phyloP scores from a whole-genome alignment of 2,888 invertebrate species.

The Cheilosia scutellata region DNA sequence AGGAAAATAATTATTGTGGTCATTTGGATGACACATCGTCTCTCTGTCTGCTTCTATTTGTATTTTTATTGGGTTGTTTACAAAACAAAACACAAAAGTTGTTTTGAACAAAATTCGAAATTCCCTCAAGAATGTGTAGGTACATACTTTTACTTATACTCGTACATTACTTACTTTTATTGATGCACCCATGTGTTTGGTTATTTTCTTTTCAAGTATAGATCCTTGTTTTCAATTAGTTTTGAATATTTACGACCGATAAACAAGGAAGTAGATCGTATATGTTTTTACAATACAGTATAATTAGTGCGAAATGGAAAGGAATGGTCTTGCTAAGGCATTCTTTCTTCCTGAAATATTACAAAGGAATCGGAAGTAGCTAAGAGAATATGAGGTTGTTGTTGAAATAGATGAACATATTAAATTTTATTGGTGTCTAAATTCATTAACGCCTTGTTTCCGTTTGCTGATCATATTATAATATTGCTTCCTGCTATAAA shows the following conservation, averaged over 20 bases:
- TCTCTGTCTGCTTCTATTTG: slow-evolving; percentile 13
- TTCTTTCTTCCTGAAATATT: neutral
- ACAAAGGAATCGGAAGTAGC: slow-evolving; percentile 1
- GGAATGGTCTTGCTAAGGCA: slow-evolving; percentile 1
- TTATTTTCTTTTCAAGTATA: neutral
- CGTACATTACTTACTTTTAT: neutral
- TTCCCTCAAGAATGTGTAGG: slow-evolving; percentile 15
- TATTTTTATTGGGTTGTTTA: slow-evolving; percentile 65
- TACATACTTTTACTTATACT: neutral
- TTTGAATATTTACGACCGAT: slow-evolving; percentile 21
- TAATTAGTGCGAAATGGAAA: slow-evolving; percentile 37
- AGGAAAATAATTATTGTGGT: slow-evolving; percentile 31
- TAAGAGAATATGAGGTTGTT: neutral
- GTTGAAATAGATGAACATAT: neutral
- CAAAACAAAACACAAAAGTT: slow-evolving; percentile 40
- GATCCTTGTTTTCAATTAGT: slow-evolving; percentile 10
- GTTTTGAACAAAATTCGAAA: slow-evolving; percentile 27
- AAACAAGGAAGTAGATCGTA: slow-evolving; percentile 40
- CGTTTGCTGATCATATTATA: neutral
- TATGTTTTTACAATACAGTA: slow-evolving; percentile 11
- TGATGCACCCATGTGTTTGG: slow-evolving; percentile 2
- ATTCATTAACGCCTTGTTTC: neutral
- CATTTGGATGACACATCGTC: slow-evolving; percentile 65
- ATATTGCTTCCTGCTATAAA: neutral
- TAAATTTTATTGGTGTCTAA: slow-evolving; percentile 2